These are phyloP conservation scores for Diglossa cyanea DNA, from an alignment of 2,797 vertebrate species.

Conservation along the genomic window DNA sequence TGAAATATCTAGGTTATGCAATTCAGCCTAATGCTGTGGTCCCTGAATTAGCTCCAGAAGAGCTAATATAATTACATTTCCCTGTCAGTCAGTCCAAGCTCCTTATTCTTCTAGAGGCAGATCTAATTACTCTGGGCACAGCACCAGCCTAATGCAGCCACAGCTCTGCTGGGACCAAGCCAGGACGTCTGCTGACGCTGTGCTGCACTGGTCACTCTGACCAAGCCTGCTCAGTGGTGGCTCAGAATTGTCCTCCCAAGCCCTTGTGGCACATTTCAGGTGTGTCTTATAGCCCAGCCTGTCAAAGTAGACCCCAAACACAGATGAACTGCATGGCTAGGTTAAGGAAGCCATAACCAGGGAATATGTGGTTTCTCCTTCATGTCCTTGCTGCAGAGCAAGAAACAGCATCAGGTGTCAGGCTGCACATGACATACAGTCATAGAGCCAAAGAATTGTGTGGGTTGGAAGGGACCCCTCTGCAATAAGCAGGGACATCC, in stretches of 20 bases:
- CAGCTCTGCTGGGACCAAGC: background rate
- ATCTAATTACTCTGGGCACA: slow-evolving; percentile 1
- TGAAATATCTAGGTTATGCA: background rate
- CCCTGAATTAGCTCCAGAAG: background rate
- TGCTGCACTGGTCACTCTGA: background rate
- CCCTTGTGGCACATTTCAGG: background rate
- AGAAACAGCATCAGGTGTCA: background rate
- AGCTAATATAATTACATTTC: background rate
- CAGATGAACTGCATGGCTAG: background rate
- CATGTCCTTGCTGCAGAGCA: background rate
- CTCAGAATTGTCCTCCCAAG: background rate
- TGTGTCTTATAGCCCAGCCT: background rate
- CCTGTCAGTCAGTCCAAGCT: background rate
- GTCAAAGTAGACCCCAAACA: background rate
- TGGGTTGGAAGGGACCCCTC: background rate
- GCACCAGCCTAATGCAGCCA: background rate
- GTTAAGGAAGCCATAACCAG: background rate
- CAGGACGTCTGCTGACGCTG: accelerated
- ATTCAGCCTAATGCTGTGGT: background rate
- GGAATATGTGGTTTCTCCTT: background rate
- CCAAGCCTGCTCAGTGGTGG: background rate
- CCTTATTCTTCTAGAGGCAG: background rate
- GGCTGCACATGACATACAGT: background rate
- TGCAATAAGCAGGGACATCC: background rate
- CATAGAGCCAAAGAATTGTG: background rate